Base-by-base conservation (phyloP, 2,888 invertebrate species). In the Hemithea aestivaria region DNA sequence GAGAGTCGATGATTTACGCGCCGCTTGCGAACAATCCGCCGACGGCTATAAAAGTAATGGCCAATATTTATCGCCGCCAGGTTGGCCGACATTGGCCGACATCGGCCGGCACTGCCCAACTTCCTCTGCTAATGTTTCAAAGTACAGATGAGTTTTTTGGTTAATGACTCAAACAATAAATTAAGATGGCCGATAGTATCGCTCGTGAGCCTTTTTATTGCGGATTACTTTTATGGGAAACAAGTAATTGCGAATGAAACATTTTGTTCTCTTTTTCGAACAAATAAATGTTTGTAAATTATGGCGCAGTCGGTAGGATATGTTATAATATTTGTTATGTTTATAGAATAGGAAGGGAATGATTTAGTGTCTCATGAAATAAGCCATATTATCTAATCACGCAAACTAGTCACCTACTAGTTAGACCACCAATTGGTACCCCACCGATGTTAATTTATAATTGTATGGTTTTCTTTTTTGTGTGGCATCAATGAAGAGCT, bases 1-100 rank as follows among this genome's bases (percentile, higher is more conserved):
- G 16, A 16, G 3, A 16, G 3, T 16, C 20, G 21, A 38, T 42
- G 46, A 43, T 40, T 40, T 36, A 44, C 28, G 2, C n/a, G 25
- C 23, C 25, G 35, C 29, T 47, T 47, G 43, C 43, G 33, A 40
- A 23, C 44, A 44, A 44, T 39, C 40, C 40, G 43, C 40, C 43
- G 35, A 35, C 37, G 31, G 35, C 40, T 38, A 47, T 47, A 41
- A 43, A 47, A 33, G 38, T 47, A 43, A 47, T 47, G 43, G 47
- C 10, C 40, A 11, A 33, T 43, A 38, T 47, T 47, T 43, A 47
- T 27, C n/a, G 40, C 33, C 29, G 24, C 10, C 27, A 35, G 35
- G 24, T 29, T 34, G 27, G 25, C n/a, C 16, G 16, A 16, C 16
- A 29, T 29, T 34, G 27, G 25, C n/a, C n/a, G n/a, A n/a, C n/a